Evolutionary conservation across 2,888 invertebrate genomes (phyloP).

Genomic region (Plemyria rubiginata): DNA sequence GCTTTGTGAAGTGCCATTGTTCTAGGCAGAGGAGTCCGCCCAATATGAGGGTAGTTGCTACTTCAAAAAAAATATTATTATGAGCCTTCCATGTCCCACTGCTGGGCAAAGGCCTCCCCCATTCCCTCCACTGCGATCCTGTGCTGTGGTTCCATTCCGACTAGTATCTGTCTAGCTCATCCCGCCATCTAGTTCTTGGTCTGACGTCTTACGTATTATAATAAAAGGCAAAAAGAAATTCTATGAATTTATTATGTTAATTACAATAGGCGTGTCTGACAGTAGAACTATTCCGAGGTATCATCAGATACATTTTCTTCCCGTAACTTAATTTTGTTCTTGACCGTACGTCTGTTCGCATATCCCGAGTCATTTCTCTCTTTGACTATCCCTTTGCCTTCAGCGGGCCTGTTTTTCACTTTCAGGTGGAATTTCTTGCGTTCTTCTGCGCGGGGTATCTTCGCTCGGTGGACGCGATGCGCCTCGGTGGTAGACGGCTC

Average conservation of each 20-base stretch:
- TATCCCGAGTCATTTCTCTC: constrained; percentile 68
- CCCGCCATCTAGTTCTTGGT: too few species aligned
- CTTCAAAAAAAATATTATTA: too few species aligned
- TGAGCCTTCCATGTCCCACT: too few species aligned
- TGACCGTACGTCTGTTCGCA: constrained; percentile 50
- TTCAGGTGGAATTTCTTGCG: constrained; percentile 58
- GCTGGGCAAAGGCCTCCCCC: too few species aligned
- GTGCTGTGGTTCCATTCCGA: too few species aligned
- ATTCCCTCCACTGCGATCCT: too few species aligned
- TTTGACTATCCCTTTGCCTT: constrained; percentile 68
- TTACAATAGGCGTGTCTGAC: not conserved
- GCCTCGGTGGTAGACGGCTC: constrained; percentile 50
- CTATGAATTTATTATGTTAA: constrained; percentile 8
- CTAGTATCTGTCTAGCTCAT: too few species aligned
- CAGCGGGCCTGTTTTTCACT: constrained; percentile 52
- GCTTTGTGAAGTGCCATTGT: too few species aligned
- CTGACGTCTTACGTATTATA: too few species aligned
- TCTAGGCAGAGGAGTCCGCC: too few species aligned
- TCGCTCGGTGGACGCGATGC: constrained; percentile 47
- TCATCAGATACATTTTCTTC: constrained; percentile 73
- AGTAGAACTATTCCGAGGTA: constrained; percentile 60
- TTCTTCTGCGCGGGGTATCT: constrained; percentile 49
- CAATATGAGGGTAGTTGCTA: too few species aligned
- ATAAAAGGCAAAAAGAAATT: not conserved
- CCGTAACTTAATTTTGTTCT: constrained; percentile 69